Evolutionary conservation across 2,888 invertebrate species (phyloP).

Genomic region (Tortrix viridana): DNA sequence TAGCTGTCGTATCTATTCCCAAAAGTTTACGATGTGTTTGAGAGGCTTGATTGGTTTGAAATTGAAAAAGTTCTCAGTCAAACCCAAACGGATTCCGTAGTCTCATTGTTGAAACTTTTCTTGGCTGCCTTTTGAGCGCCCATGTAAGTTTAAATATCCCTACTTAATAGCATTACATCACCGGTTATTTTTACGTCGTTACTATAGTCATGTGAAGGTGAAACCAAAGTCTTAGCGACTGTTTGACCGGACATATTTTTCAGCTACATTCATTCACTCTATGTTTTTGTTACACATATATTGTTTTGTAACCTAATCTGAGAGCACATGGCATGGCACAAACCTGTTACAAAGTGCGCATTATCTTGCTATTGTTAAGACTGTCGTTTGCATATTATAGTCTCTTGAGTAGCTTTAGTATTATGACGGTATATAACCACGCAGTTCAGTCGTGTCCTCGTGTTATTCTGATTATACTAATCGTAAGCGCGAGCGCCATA

Average conservation of each 20-base stretch:
- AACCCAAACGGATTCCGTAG: not conserved
- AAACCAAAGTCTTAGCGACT: slow-evolving; percentile 17
- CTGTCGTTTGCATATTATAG: too few species aligned
- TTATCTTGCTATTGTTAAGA: too few species aligned
- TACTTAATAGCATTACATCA: slow-evolving; percentile 28
- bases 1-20: too few species aligned
- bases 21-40: too few species aligned
- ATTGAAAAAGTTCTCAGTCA: too few species aligned
- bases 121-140: slow-evolving; percentile 3
- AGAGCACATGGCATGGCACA: not conserved
- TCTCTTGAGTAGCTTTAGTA: not conserved
- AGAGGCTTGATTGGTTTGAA: too few species aligned
- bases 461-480: slow-evolving; percentile 13
- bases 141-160: slow-evolving; percentile 16
- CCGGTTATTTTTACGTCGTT: slow-evolving; percentile 24
- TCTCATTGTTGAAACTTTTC: not conserved
- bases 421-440: slow-evolving; percentile 4
- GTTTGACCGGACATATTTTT: slow-evolving; percentile 5
- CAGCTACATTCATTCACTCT: slow-evolving; percentile 1
- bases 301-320: slow-evolving; percentile 10
- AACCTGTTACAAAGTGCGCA: too few species aligned
- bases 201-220: slow-evolving; percentile 28
- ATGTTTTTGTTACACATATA: too few species aligned
- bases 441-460: not conserved
- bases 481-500: slow-evolving; percentile 22